phyloP scores from a whole-genome alignment of 2,113 vertebrate genomes.

The Xenus cinereus region DNA sequence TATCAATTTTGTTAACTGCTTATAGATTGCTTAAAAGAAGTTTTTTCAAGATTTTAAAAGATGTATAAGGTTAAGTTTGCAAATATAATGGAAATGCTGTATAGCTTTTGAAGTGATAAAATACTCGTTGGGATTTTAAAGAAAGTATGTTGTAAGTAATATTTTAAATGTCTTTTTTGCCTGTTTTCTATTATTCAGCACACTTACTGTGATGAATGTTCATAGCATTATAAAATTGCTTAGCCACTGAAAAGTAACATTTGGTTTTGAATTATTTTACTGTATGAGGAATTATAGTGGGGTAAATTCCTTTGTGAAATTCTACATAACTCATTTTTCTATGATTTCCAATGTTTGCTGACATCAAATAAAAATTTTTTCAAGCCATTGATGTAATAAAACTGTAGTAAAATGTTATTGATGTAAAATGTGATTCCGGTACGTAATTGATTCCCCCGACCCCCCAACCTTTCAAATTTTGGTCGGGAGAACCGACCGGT shows the following conservation, averaged over 20 bases:
- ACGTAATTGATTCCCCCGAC: background rate
- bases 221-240: conserved; percentile 79
- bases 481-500: background rate
- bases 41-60: conserved; percentile 80
- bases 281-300: conserved; percentile 73
- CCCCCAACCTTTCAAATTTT: background rate
- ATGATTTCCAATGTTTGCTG: conserved; percentile 80
- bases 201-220: conserved; percentile 75
- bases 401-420: conserved; percentile 29
- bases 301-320: conserved; percentile 78
- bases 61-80: conserved; percentile 84
- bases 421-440: background rate
- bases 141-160: conserved; percentile 77
- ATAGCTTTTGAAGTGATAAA: conserved; percentile 80
- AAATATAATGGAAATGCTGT: conserved; percentile 81
- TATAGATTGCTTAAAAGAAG: conserved; percentile 78
- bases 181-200: conserved; percentile 77
- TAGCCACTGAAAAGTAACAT: conserved; percentile 75
- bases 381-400: conserved; percentile 79
- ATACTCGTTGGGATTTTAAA: conserved; percentile 74
- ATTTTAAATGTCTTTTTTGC: conserved; percentile 75
- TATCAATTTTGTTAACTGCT: conserved; percentile 79
- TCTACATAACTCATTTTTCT: conserved; percentile 82
- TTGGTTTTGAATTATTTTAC: conserved; percentile 70
- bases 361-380: conserved; percentile 80